Percentiles rank a stretch among this genome's conserved stretches.
phyloP scores from a whole-genome alignment of 2,888 invertebrate species.

The Eupithecia inturbata region DNA sequence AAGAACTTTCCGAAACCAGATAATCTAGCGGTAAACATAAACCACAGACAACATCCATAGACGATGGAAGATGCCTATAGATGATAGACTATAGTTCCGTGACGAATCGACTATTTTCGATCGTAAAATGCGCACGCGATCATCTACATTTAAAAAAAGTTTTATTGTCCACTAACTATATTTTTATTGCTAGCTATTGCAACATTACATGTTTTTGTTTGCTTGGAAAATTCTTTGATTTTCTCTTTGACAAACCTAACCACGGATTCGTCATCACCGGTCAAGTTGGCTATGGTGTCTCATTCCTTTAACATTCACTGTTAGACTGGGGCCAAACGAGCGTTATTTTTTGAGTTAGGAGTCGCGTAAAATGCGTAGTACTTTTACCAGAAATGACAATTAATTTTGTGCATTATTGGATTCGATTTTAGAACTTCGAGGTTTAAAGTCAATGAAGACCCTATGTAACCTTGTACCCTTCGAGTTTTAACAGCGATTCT shows the following conservation, averaged over 20 bases:
- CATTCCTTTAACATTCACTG: too few species aligned
- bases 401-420: not conserved
- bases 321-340: not conserved
- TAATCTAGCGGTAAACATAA: conserved; percentile 39
- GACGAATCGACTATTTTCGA: conserved; percentile 61
- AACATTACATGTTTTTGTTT: conserved; percentile 37
- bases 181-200: conserved; percentile 38
- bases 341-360: not conserved
- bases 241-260: not conserved
- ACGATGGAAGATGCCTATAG: conserved; percentile 29
- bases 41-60: conserved; percentile 29
- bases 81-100: conserved; percentile 47
- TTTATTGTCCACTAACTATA: conserved; percentile 64
- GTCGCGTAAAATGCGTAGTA: not conserved
- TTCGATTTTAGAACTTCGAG: too few species aligned
- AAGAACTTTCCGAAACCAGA: conserved; percentile 34
- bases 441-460: too few species aligned
- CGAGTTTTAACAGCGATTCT: too few species aligned
- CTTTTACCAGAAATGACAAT: not conserved
- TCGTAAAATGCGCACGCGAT: conserved; percentile 64
- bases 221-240: conserved; percentile 11
- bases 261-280: not conserved
- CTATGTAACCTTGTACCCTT: too few species aligned
- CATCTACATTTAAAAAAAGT: conserved; percentile 50
- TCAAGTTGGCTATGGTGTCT: not conserved